phyloP scores from a whole-genome alignment of 2,113 vertebrate species.

The Ailuropoda melanoleuca region DNA sequence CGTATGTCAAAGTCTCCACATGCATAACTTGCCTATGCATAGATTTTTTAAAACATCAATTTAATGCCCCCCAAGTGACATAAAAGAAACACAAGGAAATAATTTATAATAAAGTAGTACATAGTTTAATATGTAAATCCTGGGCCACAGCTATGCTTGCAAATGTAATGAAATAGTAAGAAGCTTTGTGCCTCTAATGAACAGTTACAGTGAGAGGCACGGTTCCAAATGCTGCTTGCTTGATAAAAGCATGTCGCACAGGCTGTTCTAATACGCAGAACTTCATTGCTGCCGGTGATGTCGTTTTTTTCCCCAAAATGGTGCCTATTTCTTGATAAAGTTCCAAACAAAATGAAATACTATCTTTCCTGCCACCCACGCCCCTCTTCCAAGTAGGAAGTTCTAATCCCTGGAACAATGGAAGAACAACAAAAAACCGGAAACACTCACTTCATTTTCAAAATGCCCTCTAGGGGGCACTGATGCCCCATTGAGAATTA shows the following conservation, averaged over 20 bases:
- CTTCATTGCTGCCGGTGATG: background rate
- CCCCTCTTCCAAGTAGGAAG: background rate
- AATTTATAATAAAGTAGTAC: background rate
- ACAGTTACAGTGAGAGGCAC: background rate
- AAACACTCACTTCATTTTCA: background rate
- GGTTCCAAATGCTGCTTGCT: background rate
- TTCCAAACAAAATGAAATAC: constrained; percentile 8
- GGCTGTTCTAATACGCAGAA: background rate
- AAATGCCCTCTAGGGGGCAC: background rate
- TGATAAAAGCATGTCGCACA: background rate
- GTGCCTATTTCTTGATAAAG: background rate
- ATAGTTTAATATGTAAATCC: constrained; percentile 2
- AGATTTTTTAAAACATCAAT: background rate
- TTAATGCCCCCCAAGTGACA: background rate
- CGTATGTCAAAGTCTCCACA: background rate
- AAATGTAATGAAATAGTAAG: background rate
- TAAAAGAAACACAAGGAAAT: background rate
- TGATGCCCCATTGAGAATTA: background rate
- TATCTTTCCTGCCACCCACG: background rate
- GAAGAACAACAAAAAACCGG: background rate
- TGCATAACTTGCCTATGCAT: background rate
- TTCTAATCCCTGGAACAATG: background rate
- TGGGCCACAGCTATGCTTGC: background rate
- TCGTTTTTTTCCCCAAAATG: background rate
- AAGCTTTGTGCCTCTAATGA: background rate